Base-by-base conservation (phyloP, 1,140 invertebrate genomes). In the Drosophila kikkawai region DNA sequence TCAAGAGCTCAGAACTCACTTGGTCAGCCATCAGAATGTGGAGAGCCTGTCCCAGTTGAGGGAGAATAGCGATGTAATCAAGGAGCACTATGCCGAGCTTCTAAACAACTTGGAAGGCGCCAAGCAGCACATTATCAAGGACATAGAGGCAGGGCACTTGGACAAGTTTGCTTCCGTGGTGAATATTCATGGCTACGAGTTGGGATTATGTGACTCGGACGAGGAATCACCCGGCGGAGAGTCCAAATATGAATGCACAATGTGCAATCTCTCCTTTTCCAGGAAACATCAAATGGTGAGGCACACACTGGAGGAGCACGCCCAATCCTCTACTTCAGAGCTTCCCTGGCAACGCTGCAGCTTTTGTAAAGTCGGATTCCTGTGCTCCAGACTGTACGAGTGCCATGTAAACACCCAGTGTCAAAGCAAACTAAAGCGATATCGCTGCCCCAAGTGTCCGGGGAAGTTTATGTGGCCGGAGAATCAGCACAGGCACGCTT, bases 401-500 rank as follows among this genome's bases (percentile, higher is more conserved):
- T 67, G 75, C 26, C 91, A 92, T 56, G 39, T 70, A 13, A 76
- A 59, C 4, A 74, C 63, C 7, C 91, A 92, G 13, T 92, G 91
- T 32, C 36, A 73, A 3, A 86, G 75, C 42, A 60, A 58, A 19
- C 36, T 75, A 0, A 91, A 77, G 50, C 66, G 79, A 7, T 69
- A 80, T 39, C 63, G 55, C 8, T 92, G 91, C 60, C 41, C 66
- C 4, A 70, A 66, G 4, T 92, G 91, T 57, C 91, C 91, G 0
- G 91, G 85, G 0, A 91, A 83, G 65, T 92, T 92, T 55, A 78
- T 91, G 17, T 92, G 91, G 91, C 22, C 50, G 22, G 79, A 92
- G 45, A 92, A 91, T 55, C 66, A 91, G 0, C 59, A 79, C 7
- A 55, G 64, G 6, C 91, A 92, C 37, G 71, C 64, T 0, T 92